Evolutionary conservation across 2,888 invertebrate species (phyloP).

Genomic region (Rhyacophila evoluta): DNA sequence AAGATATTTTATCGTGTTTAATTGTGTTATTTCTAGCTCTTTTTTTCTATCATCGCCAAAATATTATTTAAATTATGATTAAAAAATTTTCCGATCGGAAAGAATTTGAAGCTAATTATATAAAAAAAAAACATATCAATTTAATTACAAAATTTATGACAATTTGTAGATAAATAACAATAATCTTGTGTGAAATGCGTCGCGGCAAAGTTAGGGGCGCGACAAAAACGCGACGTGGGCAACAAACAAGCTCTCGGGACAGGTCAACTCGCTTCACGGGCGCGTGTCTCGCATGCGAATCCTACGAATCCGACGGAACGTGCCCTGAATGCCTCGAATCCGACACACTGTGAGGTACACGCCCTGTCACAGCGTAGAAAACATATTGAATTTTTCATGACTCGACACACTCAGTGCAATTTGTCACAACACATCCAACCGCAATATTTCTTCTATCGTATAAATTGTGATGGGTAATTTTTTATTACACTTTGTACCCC

Average conservation of each 20-base stretch:
- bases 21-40: too few relatives aligned
- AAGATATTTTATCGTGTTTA: too few relatives aligned
- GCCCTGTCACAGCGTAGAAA: neutral
- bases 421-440: neutral
- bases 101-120: too few relatives aligned
- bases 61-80: too few relatives aligned
- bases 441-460: neutral
- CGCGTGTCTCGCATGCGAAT: neutral
- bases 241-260: slow-evolving; percentile 8
- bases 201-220: neutral
- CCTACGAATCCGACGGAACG: slow-evolving; percentile 10
- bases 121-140: too few relatives aligned
- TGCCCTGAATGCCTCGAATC: neutral
- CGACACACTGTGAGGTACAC: neutral
- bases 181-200: neutral
- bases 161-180: neutral
- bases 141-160: too few relatives aligned
- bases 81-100: too few relatives aligned
- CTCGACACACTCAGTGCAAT: neutral
- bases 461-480: too few relatives aligned
- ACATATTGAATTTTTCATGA: slow-evolving; percentile 12
- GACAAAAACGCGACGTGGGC: neutral
- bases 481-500: too few relatives aligned
- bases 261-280: slow-evolving; percentile 5
- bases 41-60: too few relatives aligned